These are phyloP conservation scores for Tipula confusa DNA, from an alignment of 2,888 invertebrate genomes.

Conservation along the genomic window DNA sequence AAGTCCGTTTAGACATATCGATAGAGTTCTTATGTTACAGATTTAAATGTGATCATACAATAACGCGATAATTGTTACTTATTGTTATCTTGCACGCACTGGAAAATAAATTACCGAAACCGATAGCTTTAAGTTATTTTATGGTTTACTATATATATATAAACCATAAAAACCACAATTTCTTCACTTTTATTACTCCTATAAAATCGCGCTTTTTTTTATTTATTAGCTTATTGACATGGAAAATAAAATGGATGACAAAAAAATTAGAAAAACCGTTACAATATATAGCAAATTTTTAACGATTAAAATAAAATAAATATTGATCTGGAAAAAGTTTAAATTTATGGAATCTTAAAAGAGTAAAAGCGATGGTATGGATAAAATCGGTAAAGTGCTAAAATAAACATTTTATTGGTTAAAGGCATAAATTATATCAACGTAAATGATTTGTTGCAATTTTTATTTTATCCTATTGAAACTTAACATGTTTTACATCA, in stretches of 20 bases:
- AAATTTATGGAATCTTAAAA: neutral
- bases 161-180: neutral
- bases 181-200: neutral
- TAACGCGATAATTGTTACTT: too few relatives aligned
- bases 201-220: constrained; percentile 7
- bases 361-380: too few relatives aligned
- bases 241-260: neutral
- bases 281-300: neutral
- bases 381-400: neutral
- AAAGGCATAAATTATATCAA: too few relatives aligned
- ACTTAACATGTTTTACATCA: too few relatives aligned
- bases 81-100: neutral
- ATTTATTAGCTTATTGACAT: neutral
- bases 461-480: too few relatives aligned
- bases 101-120: neutral
- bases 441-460: too few relatives aligned
- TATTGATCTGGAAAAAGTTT: neutral
- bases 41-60: too few relatives aligned
- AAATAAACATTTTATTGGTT: neutral
- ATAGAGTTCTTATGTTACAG: too few relatives aligned
- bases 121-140: neutral
- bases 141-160: too few relatives aligned
- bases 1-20: too few relatives aligned
- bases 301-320: neutral
- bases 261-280: neutral